Base-by-base conservation (phyloP, 1,140 invertebrate species). In the Vollenhovia emeryi region DNA sequence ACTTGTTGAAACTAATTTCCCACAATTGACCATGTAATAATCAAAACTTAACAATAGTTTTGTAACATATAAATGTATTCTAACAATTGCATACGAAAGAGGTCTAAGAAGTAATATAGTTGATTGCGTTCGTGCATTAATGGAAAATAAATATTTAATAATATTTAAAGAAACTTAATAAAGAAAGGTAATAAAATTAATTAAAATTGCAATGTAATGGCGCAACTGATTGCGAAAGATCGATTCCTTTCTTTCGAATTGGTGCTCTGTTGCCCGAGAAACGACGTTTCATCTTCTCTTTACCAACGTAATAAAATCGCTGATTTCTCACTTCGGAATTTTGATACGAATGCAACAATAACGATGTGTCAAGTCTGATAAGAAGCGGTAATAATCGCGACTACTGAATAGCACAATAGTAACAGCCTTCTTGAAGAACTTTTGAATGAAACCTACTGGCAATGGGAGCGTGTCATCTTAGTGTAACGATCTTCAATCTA, bases 401-500 rank as follows among this genome's bases (percentile, higher is more conserved):
- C 50, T 57, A 21, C 15, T 68, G 30, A 79, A 68, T 52, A 68
- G 59, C 60, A 1, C 36, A 64, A 33, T 50, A 24, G 13, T 50
- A 50, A 33, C 13, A 36, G 11, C 27, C 40, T 68, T 50, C 21
- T 52, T 36, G n/a, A 24, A 66, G 75, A n/a, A 78, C n/a, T 36
- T 36, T 79, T 68, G 43, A 66, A 79, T 52, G 75, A 79, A 79
- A 79, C 66, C 21, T 79, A 45, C 43, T 50, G 30, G 50, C 66
- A 43, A 30, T 40, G 66, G 36, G 27, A 71, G 50, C n/a, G 24
- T 69, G 24, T 57, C 18, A 30, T 71, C 66, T 59, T 27, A 40
- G 18, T 36, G 30, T 57, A 59, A 75, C 52, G 40, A 73, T 76
- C 74, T 48, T 60, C 55, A 69, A 69, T 69, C 43, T 69, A 18